phyloP scores from a whole-genome alignment of 2,797 vertebrate species.

The Steatocranus sp. region DNA sequence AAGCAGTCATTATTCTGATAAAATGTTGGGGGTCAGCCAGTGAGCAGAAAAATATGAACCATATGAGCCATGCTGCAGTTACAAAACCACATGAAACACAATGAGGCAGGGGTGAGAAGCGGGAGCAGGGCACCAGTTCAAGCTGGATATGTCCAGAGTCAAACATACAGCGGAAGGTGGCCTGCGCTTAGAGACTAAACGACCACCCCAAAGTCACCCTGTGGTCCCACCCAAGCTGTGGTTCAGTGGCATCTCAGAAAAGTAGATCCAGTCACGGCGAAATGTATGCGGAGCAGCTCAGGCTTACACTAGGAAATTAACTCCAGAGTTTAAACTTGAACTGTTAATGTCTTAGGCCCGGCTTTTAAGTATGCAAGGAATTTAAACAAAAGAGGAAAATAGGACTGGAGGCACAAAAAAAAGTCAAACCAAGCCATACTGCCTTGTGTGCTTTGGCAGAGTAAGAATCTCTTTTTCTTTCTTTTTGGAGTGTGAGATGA shows the following conservation, averaged over 20 bases:
- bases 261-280: slow-evolving; percentile 61
- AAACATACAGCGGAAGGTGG: slow-evolving; percentile 64
- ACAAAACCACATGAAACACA: slow-evolving; percentile 69
- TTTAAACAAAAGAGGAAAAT: slow-evolving; percentile 31
- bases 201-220: slow-evolving; percentile 69
- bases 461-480: slow-evolving; percentile 22
- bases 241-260: slow-evolving; percentile 51
- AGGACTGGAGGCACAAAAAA: neutral
- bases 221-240: slow-evolving; percentile 50
- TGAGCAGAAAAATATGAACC: slow-evolving; percentile 61
- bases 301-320: slow-evolving; percentile 7
- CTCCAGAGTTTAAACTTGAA: slow-evolving; percentile 24
- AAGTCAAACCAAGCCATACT: slow-evolving; percentile 6
- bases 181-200: slow-evolving; percentile 47
- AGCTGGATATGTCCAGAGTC: slow-evolving; percentile 66
- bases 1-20: slow-evolving; percentile 33
- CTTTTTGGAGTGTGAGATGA: neutral
- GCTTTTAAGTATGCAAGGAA: slow-evolving; percentile 60
- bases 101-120: slow-evolving; percentile 43
- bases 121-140: slow-evolving; percentile 50
- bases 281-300: slow-evolving; percentile 24
- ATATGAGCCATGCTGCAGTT: slow-evolving; percentile 61
- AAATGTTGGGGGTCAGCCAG: slow-evolving; percentile 38
- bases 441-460: slow-evolving; percentile 48
- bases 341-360: slow-evolving; percentile 22